Percentiles rank a stretch among this genome's conserved stretches.
phyloP scores from a whole-genome alignment of 2,888 invertebrate genomes.

The Hermodice carunculata region DNA sequence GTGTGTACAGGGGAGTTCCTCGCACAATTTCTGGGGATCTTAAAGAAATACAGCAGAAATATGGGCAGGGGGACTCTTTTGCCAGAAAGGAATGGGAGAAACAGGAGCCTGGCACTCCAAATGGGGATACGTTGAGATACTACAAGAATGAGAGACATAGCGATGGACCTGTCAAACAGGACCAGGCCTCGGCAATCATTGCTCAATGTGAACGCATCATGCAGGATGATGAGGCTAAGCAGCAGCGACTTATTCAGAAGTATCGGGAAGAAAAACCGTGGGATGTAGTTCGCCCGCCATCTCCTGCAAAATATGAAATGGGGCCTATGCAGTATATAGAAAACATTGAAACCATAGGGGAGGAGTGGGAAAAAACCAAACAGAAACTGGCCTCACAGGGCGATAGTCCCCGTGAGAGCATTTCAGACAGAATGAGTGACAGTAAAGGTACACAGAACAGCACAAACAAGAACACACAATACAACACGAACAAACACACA shows the following conservation, averaged over 20 bases:
- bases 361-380: constrained; percentile 28
- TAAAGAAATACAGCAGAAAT: constrained; percentile 6
- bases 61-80: background rate
- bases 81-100: background rate
- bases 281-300: constrained; percentile 10
- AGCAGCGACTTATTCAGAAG: background rate
- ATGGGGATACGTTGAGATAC: too few relatives aligned
- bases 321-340: constrained; percentile 8
- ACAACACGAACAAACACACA: too few relatives aligned
- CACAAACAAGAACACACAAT: too few relatives aligned
- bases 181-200: too few relatives aligned
- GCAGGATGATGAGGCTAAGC: background rate
- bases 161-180: too few relatives aligned
- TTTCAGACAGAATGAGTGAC: too few relatives aligned
- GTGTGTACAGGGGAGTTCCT: background rate
- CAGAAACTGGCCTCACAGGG: constrained; percentile 1
- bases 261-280: too few relatives aligned
- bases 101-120: background rate
- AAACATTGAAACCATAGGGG: constrained; percentile 15
- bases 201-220: background rate
- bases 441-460: too few relatives aligned
- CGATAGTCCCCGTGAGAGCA: too few relatives aligned
- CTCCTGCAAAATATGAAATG: constrained; percentile 9
- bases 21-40: constrained; percentile 10
- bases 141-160: too few relatives aligned